These are phyloP conservation scores for Bombus balteatus DNA, from an alignment of 1,140 invertebrate species.

Conservation along the genomic window DNA sequence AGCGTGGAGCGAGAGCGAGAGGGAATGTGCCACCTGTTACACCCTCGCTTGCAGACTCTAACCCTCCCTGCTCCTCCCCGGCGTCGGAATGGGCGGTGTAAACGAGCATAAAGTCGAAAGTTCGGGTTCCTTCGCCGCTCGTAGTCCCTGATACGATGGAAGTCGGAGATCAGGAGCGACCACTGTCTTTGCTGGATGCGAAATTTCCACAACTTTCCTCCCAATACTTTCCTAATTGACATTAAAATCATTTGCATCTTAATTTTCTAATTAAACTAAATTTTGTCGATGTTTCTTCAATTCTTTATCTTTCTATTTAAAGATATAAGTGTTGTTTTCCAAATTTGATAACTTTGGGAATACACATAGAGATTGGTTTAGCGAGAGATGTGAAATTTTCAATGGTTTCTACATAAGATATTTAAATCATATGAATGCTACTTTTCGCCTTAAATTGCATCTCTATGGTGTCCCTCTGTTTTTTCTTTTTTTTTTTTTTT, in stretches of 20 bases:
- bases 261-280: neutral
- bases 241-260: neutral
- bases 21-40: constrained; percentile 74
- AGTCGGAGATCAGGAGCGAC: constrained; percentile 22
- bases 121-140: constrained; percentile 59
- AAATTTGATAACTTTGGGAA: neutral
- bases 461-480: too few relatives aligned
- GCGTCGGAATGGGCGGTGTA: constrained; percentile 30
- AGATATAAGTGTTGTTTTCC: neutral
- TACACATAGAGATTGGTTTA: neutral
- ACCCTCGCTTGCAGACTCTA: constrained; percentile 48
- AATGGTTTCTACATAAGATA: too few relatives aligned
- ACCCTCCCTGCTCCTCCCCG: neutral
- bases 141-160: constrained; percentile 19
- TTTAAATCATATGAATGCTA: too few relatives aligned
- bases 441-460: neutral
- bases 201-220: neutral
- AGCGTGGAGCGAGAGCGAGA: constrained; percentile 43
- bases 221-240: neutral
- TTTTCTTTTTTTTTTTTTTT: neutral
- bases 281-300: neutral
- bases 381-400: too few relatives aligned
- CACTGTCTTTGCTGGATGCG: neutral
- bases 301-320: neutral
- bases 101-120: constrained; percentile 71